Base-by-base conservation (phyloP, 2,888 invertebrate genomes). In the Steinernema hermaphroditum region DNA sequence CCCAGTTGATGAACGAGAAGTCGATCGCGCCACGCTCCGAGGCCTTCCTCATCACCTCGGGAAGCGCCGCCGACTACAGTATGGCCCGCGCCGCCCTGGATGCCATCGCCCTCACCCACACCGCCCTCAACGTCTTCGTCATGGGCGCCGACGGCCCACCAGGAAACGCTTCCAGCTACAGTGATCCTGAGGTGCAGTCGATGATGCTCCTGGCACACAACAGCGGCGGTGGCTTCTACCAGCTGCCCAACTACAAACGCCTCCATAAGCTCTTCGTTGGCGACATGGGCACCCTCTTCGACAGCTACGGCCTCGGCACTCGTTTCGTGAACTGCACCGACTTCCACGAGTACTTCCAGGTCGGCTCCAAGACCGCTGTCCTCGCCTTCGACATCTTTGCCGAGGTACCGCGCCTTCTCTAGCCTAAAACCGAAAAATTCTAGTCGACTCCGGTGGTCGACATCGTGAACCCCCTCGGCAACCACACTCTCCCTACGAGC, bases 151-250 rank as follows among this genome's bases (percentile, higher is more conserved):
- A 69, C 0, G 69, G 71, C 16, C 73, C 76, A 19, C 81, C 81
- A 6, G 81, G 81, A 54, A 77, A 76, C 34, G 79, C 75, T 0
- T 49, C 32, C 0, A 70, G 57, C 24, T 79, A 81, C 69, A 62
- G 43, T 29, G 78, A 79, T 29, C 76, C 76, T 2, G 69, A 74
- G 22, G 77, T 81, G 0, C 41, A 41, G 2, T 72, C 79, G 6
- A 74, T 81, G 46, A 72, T 78, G 41, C 75, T 76, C 41, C 49
- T 81, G 9, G 75, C 79, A 12, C 79, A 79, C 71, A 69, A 76
- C 27, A 78, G 76, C 34, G 82, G 80, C 2, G 82, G 82, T 54
- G 69, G 76, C 16, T 75, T 76, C 41, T 82, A 82, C 70, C 75
- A 76, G 44, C 22, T 74, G 4, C 57, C 68, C 22, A 19, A 19